Evolutionary conservation across 2,797 vertebrate genomes (phyloP).

Genomic region (Gephyroberyx darwinii): DNA sequence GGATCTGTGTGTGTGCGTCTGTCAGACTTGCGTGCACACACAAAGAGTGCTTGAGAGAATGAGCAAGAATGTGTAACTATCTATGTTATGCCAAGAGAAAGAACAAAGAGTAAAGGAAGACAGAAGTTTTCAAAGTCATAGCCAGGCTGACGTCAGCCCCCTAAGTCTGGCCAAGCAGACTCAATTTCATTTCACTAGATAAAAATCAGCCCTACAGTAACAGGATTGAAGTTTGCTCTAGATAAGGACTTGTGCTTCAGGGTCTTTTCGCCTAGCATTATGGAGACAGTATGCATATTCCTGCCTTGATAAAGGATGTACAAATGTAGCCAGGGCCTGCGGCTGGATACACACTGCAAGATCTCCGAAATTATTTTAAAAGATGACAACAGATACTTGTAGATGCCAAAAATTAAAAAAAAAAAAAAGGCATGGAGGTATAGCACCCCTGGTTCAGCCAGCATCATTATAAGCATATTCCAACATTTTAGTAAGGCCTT

Average conservation of each 20-base stretch:
- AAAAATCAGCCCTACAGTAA: conserved; percentile 27
- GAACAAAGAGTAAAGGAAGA: background rate
- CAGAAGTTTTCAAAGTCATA: conserved; percentile 56
- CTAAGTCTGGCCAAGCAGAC: conserved; percentile 11
- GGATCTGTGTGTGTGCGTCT: background rate
- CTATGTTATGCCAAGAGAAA: background rate
- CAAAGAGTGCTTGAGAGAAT: background rate
- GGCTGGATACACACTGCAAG: background rate
- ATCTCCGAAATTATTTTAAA: background rate
- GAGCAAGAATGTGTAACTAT: background rate
- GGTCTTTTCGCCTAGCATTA: background rate
- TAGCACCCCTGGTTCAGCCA: too few relatives aligned
- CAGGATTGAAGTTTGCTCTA: conserved; percentile 29
- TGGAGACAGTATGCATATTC: background rate
- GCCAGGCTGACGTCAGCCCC: conserved; percentile 31
- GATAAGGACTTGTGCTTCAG: conserved; percentile 38
- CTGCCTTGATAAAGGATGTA: conserved; percentile 13
- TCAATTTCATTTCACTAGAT: conserved; percentile 42
- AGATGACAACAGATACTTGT: background rate
- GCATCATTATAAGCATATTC: too few relatives aligned
- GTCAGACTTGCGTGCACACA: background rate
- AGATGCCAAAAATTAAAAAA: background rate
- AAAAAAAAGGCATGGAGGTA: too few relatives aligned
- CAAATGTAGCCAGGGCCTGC: background rate
- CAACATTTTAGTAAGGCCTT: background rate